Conservation (phyloP, 2,113 vertebrate species). For the Ptilonorhynchus violaceus region DNA sequence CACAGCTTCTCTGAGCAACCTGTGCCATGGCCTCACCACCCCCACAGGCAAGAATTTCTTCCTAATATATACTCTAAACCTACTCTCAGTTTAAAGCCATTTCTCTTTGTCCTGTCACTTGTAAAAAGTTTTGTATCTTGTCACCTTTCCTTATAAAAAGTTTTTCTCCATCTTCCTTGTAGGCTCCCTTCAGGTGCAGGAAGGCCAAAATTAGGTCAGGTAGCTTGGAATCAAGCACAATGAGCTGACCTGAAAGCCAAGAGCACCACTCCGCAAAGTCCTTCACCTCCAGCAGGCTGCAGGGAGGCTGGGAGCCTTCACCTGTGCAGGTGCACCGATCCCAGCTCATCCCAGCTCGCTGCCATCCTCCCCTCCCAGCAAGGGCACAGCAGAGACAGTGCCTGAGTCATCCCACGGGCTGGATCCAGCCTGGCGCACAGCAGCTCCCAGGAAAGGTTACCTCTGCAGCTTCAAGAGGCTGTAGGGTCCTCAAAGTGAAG, state of each 20-base stretch:
- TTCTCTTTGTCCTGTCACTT: not conserved
- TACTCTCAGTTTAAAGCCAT: not conserved
- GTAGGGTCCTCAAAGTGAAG: not conserved
- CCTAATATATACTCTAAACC: not conserved
- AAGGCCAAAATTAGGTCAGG: not conserved
- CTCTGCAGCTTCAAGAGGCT: not conserved
- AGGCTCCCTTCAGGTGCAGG: not conserved
- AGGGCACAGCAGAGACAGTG: not conserved
- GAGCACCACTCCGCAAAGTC: rapidly evolving
- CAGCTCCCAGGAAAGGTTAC: not conserved
- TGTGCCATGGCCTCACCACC: not conserved
- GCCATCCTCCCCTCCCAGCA: not conserved
- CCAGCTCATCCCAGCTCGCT: not conserved
- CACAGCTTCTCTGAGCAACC: not conserved
- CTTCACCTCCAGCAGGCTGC: not conserved
- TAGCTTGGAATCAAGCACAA: not conserved
- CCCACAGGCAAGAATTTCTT: not conserved
- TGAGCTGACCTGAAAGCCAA: not conserved
- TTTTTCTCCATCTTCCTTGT: not conserved
- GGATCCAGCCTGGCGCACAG: not conserved
- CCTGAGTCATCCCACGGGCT: not conserved
- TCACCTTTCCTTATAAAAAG: not conserved
- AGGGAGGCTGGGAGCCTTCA: not conserved
- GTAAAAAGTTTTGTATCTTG: too few relatives aligned
- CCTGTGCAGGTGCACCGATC: not conserved